Percentiles rank a stretch among this genome's conserved stretches.
phyloP scores from a whole-genome alignment of 2,888 invertebrate species.

The Chymomyza amoena region DNA sequence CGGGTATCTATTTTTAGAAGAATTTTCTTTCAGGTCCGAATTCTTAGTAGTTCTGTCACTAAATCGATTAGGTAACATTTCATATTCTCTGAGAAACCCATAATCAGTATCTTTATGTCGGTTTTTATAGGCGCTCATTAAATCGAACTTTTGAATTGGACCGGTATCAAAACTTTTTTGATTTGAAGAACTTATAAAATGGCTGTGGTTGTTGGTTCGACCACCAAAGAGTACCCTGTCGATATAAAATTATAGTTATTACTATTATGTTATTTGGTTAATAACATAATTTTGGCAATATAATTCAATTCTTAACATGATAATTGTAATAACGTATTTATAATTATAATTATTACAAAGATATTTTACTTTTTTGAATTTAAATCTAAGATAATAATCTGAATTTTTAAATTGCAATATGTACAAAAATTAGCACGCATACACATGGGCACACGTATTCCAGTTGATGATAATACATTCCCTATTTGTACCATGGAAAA shows the following conservation, averaged over 20 bases:
- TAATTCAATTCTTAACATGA: too few relatives aligned
- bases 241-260: not conserved
- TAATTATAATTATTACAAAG: too few relatives aligned
- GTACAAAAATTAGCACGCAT: too few relatives aligned
- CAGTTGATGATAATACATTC: too few relatives aligned
- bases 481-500: too few relatives aligned
- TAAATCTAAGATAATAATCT: too few relatives aligned
- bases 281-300: too few relatives aligned
- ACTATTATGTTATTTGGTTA: too few relatives aligned
- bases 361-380: too few relatives aligned
- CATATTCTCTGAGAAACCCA: slow-evolving; percentile 94
- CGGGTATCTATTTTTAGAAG: slow-evolving; percentile 93
- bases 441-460: too few relatives aligned
- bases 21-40: slow-evolving; percentile 91
- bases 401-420: too few relatives aligned
- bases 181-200: slow-evolving; percentile 81
- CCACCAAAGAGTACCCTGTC: slow-evolving; percentile 77
- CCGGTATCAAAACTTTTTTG: slow-evolving; percentile 90
- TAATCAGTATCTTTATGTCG: slow-evolving; percentile 93
- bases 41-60: slow-evolving; percentile 92
- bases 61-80: slow-evolving; percentile 92
- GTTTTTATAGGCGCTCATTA: slow-evolving; percentile 88
- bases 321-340: too few relatives aligned
- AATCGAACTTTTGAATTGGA: slow-evolving; percentile 86
- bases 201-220: slow-evolving; percentile 81